phyloP scores from a whole-genome alignment of 1,140 invertebrate species.

The Tenebrio molitor region DNA sequence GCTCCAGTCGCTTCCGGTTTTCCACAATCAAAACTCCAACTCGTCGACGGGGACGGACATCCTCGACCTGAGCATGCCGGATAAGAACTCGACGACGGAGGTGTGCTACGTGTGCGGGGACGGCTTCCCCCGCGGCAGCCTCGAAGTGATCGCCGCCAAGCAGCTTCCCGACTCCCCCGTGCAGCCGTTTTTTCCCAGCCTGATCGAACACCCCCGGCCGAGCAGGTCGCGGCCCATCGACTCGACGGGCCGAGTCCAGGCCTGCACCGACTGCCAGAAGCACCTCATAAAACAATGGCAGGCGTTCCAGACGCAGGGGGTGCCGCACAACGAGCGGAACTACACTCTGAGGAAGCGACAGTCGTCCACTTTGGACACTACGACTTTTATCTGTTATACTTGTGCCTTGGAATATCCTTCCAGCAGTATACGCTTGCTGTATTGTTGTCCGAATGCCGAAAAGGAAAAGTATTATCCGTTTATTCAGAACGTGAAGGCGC shows the following conservation, averaged over 20 bases:
- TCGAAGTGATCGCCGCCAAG: conserved; percentile 76
- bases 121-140: conserved; percentile 83
- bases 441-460: conserved; percentile 86
- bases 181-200: conserved; percentile 86
- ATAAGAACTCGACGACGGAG: conserved; percentile 90
- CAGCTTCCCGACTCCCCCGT: conserved; percentile 67
- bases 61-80: conserved; percentile 89
- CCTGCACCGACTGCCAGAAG: conserved; percentile 84
- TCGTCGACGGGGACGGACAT: conserved; percentile 74
- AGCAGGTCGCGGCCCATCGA: conserved; percentile 87
- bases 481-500: conserved; percentile 82
- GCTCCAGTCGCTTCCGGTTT: conserved; percentile 48
- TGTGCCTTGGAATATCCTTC: conserved; percentile 85
- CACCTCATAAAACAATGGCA: conserved; percentile 89
- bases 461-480: conserved; percentile 91
- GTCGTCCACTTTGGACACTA: conserved; percentile 74
- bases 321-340: conserved; percentile 81
- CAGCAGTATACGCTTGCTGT: conserved; percentile 82
- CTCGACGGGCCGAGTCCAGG: conserved; percentile 82
- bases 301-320: conserved; percentile 75
- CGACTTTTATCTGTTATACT: conserved; percentile 90
- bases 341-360: conserved; percentile 84
- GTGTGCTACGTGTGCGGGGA: conserved; percentile 93
- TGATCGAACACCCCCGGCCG: conserved; percentile 86
- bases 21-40: conserved; percentile 65